Evolutionary conservation across 2,888 invertebrate species (phyloP), one percentile per base, ranked within the genome.

Genomic region (Coecobrya sp.): DNA sequence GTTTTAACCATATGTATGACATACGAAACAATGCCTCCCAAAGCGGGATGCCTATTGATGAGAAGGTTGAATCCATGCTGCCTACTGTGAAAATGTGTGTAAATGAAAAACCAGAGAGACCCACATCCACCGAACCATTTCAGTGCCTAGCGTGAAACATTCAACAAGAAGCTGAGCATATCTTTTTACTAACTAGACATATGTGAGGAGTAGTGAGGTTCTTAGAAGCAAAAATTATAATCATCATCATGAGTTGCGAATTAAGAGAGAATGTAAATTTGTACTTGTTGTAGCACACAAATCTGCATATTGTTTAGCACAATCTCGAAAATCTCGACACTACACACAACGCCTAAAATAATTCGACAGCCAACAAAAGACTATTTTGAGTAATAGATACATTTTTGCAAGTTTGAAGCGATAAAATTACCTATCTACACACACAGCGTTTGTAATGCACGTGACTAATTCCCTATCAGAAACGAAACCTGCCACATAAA

Each of bases 61-160:
- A 73, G 52, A 52, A 36, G 45, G 81, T 25, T 81, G 81, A 91
- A 82, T 82, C 79, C 62, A 65, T 86, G 86, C 55, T 91, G 81
- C 91, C 68, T 59, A 91, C 91, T 86, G 91, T 62, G 91, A 91
- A 91, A 91, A 91, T 86, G 55, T 62, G 52, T 86, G 86, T 91
- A 87, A 87, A 91, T 49, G 86, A 68, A 86, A 86, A 91, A 91
- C 91, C 91, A 87, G 87, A 79, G 79, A 91, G 91, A 91, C 91
- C 91, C 91, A 91, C 82, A 91, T 91, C 73, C 91, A 91, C 87
- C 91, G 87, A 91, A 91, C 87, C 91, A 91, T 91, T 91, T 81
- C 82, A 87, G 49, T 59, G 49, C 73, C 62, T 87, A 84, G 70
- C 87, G 87, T 87, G 91, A 91, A 87, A 73, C 62, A 87, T 87